A percentile compares a stretch with the other conserved stretches of the same genome.
Conservation (phyloP, 2,113 vertebrate genomes). For the Falco punctatus region DNA sequence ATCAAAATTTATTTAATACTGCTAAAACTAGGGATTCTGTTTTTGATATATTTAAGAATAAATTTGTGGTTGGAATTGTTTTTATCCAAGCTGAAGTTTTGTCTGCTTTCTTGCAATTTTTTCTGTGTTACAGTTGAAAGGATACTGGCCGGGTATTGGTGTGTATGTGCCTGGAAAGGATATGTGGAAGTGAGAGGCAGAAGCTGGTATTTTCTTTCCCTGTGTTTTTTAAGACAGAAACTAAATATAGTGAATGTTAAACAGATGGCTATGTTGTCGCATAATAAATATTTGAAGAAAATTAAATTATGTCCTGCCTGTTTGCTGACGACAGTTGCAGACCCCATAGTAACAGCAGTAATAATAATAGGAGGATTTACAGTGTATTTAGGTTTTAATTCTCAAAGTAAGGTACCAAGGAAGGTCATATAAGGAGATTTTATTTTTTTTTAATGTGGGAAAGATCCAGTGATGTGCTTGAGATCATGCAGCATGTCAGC, state of each 20-base stretch:
- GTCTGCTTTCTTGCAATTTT: background rate
- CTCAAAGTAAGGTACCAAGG: background rate
- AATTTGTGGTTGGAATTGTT: background rate
- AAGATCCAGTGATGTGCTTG: background rate
- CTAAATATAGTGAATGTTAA: slow-evolving; percentile 43
- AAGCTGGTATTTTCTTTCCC: slow-evolving; percentile 25
- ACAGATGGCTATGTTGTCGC: slow-evolving; percentile 38
- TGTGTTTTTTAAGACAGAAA: slow-evolving; percentile 43
- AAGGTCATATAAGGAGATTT: background rate
- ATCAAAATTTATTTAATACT: background rate
- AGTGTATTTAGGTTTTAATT: slow-evolving; percentile 4
- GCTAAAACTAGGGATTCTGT: background rate
- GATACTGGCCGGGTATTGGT: background rate
- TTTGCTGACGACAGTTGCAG: slow-evolving; percentile 12
- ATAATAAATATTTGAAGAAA: slow-evolving; percentile 67
- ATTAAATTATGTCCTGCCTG: slow-evolving; percentile 46
- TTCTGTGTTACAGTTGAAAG: background rate
- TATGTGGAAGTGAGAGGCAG: background rate
- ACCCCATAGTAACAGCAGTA: slow-evolving; percentile 43
- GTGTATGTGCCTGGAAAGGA: background rate
- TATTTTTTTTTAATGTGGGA: background rate
- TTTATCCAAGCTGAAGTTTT: background rate
- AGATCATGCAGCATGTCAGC: background rate
- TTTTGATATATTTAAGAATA: background rate
- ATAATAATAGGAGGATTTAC: slow-evolving; percentile 37